Conservation (phyloP, 2,888 invertebrate genomes). For the Machimus atricapillus region DNA sequence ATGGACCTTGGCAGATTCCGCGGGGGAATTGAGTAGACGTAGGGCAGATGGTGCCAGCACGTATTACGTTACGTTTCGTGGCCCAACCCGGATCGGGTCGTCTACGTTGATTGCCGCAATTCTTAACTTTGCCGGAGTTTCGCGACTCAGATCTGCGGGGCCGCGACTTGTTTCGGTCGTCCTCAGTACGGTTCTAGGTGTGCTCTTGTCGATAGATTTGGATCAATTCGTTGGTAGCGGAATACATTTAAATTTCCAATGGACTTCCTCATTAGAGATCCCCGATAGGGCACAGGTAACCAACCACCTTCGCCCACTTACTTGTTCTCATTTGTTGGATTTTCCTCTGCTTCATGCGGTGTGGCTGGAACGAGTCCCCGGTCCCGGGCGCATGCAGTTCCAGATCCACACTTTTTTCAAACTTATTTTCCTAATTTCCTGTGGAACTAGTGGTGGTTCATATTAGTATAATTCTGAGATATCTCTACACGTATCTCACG, state of each 20-base stretch:
- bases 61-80: not conserved
- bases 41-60: not conserved
- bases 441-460: slow-evolving; percentile 45
- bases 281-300: slow-evolving; percentile 35
- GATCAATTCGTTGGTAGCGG: slow-evolving; percentile 47
- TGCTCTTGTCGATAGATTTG: slow-evolving; percentile 42
- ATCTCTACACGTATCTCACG: slow-evolving; percentile 46
- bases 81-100: not conserved
- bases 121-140: not conserved
- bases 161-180: not conserved
- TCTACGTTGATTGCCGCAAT: not conserved
- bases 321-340: slow-evolving; percentile 45
- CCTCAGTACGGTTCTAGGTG: slow-evolving; percentile 20
- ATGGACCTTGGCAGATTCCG: not conserved
- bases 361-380: not conserved
- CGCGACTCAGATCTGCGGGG: not conserved
- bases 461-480: slow-evolving; percentile 47
- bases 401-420: not conserved
- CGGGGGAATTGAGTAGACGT: not conserved
- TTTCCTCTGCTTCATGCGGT: slow-evolving; percentile 19
- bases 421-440: slow-evolving; percentile 42
- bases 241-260: slow-evolving; percentile 48
- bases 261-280: slow-evolving; percentile 48
- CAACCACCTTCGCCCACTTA: slow-evolving; percentile 43
- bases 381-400: not conserved